phyloP scores from a whole-genome alignment of 1,140 invertebrate species.

The Cotesia vestalis region DNA sequence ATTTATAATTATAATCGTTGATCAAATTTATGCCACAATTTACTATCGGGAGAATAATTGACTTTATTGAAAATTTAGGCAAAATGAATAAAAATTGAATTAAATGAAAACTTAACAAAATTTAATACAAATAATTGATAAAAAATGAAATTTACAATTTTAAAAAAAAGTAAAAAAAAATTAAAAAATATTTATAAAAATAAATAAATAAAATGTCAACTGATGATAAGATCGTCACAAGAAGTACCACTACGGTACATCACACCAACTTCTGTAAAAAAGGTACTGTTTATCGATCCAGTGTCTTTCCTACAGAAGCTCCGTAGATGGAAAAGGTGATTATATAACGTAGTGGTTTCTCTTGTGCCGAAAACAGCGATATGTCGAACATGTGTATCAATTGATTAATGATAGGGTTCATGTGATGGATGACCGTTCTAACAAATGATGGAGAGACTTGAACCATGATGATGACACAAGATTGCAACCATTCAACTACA shows the following conservation, averaged over 20 bases:
- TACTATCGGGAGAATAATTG: no score
- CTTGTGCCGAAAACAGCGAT: constrained; percentile 45
- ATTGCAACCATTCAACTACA: constrained; percentile 25
- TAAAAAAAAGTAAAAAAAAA: background rate
- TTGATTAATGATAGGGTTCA: constrained; percentile 32
- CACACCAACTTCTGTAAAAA: constrained; percentile 47
- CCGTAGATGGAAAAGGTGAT: constrained; percentile 43
- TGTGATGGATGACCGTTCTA: constrained; percentile 29
- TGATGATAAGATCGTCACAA: constrained; percentile 47
- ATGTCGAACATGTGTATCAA: constrained; percentile 24
- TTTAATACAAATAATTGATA: constrained; percentile 7
- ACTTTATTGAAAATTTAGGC: background rate
- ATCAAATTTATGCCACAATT: no score
- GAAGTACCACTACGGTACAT: constrained; percentile 56
- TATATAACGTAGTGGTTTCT: constrained; percentile 46
- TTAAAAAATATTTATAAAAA: background rate
- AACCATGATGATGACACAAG: constrained; percentile 15
- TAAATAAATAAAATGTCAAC: constrained; percentile 13
- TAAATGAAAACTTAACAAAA: background rate
- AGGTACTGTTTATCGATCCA: constrained; percentile 13
- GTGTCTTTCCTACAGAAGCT: constrained; percentile 24
- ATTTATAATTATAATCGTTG: no score
- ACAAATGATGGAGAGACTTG: constrained; percentile 14
- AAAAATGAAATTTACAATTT: background rate
- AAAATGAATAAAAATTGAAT: background rate